Conservation (phyloP, 2,113 vertebrate genomes). For the Sapayoa aenigma region DNA sequence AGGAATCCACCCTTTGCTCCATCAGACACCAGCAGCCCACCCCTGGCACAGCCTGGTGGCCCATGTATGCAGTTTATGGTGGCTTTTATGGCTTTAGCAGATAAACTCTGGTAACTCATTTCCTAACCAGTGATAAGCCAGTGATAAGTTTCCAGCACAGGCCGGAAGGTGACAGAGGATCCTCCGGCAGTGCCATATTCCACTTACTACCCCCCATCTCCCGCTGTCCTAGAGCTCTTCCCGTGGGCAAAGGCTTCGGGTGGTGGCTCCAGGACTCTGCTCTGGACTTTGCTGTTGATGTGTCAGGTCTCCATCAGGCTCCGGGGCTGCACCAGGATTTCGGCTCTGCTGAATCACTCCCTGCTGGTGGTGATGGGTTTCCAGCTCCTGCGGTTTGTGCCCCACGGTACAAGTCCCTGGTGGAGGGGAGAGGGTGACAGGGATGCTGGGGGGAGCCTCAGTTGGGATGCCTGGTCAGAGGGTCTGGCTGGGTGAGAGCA, state of each 20-base stretch:
- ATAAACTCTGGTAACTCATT: neutral
- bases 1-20: neutral
- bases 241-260: fast-evolving
- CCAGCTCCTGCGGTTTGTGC: neutral
- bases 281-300: neutral
- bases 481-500: neutral
- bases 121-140: neutral
- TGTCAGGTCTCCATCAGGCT: neutral
- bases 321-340: fast-evolving
- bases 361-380: fast-evolving
- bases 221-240: fast-evolving
- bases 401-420: neutral
- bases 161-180: fast-evolving
- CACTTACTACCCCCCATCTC: fast-evolving
- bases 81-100: neutral
- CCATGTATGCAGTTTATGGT: neutral
- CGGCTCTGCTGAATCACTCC: fast-evolving
- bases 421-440: no score
- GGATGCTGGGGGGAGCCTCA: neutral
- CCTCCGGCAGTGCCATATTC: fast-evolving
- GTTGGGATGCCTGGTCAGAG: neutral
- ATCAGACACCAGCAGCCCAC: fast-evolving
- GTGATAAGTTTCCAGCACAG: no score
- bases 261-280: neutral
- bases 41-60: fast-evolving